These are phyloP conservation scores for Malaclemys terrapin DNA, from an alignment of 2,113 vertebrate species.

Conservation along the genomic window DNA sequence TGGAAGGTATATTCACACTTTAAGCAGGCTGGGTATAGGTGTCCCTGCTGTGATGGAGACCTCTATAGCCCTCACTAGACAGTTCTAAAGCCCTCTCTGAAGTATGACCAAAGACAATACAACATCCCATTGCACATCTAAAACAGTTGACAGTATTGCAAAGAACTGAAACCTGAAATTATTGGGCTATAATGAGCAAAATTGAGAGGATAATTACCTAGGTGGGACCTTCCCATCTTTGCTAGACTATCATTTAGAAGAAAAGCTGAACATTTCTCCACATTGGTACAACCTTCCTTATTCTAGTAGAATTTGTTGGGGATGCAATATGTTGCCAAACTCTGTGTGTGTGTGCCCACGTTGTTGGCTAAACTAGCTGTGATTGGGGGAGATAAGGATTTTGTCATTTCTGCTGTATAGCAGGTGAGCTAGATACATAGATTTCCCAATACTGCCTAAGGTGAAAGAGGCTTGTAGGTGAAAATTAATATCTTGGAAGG, in stretches of 20 bases:
- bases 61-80: not conserved
- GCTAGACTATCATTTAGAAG: not conserved
- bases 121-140: rapidly evolving
- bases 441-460: not conserved
- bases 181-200: not conserved
- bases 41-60: rapidly evolving
- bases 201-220: not conserved
- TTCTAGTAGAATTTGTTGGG: not conserved
- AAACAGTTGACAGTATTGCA: not conserved
- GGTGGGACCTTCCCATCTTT: not conserved
- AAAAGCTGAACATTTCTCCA: not conserved
- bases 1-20: rapidly evolving
- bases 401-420: not conserved
- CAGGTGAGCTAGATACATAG: not conserved
- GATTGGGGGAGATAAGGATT: not conserved
- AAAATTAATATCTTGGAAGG: not conserved
- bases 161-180: not conserved
- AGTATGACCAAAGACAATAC: not conserved
- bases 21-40: not conserved
- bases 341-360: rapidly evolving
- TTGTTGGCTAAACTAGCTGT: not conserved
- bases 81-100: not conserved
- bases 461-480: not conserved
- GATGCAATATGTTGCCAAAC: not conserved
- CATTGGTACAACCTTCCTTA: not conserved